Base-by-base conservation (phyloP, 2,113 vertebrate species). In the Miniopterus natalensis region DNA sequence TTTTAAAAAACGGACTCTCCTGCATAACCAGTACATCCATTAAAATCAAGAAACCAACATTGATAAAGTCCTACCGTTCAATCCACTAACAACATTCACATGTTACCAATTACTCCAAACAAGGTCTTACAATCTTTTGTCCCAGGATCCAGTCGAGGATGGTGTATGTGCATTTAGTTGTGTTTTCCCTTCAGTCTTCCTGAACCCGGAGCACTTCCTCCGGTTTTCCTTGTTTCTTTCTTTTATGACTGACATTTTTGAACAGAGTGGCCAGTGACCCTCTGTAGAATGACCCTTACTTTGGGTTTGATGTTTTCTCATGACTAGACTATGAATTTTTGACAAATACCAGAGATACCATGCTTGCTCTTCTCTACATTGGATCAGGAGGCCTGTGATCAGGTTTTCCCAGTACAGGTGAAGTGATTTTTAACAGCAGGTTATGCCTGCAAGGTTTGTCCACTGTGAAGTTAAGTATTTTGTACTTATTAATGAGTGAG, bases 61-160 rank as follows among this genome's bases (percentile, higher is more conserved):
- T 59, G 74, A 42, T 55, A 53, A 84, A 55, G 68, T 83, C 40
- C 90, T 88, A 49, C 40, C 70, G 47, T 63, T 94, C 88, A 78
- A 79, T 84, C 11, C 2, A 23, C 45, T 75, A 75, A 73, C 86
- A 31, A 25, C 17, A 63, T 88, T 84, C 8, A 23, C 13, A 70
- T 80, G 66, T 70, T 84, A 79, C 57, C 0, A 84, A 3, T 63
- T 57, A 12, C 18, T 42, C 27, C 36, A 51, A 20, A 92, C 71
- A 21, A 18, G 51, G n/a, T 47, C 73, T 74, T 45, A 36, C 36
- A 36, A 36, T 36, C 36, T 73, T 81, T n/a, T 71, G 66, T 7
- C 12, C 45, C 23, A 29, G 8, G 47, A 27, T 55, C 27, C 65
- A 31, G 10, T 74, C n/a, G 40, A 14, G 6, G n/a, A 18, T 14